Percentiles rank a stretch among this genome's conserved stretches.
These are phyloP conservation scores for Dinoponera quadriceps DNA, from an alignment of 1,140 invertebrate species.

Conservation along the genomic window DNA sequence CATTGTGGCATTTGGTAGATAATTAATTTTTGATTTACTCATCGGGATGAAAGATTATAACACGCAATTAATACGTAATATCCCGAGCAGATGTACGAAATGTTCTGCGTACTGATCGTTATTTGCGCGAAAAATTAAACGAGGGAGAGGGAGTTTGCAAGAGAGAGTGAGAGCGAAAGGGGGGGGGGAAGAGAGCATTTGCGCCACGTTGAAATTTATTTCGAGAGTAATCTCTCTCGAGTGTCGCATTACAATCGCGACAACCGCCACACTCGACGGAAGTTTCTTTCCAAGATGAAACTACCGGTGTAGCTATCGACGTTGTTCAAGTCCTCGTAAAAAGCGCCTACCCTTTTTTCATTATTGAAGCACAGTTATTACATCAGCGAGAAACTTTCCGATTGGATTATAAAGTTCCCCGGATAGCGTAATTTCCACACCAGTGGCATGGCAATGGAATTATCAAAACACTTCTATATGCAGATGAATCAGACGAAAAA, in stretches of 20 bases:
- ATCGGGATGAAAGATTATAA: conserved; percentile 35
- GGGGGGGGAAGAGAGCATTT: neutral
- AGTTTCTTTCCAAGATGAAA: conserved; percentile 31
- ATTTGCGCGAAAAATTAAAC: conserved; percentile 7
- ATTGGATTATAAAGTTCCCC: conserved; percentile 64
- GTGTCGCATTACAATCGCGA: conserved; percentile 32
- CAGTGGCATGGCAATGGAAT: conserved; percentile 38
- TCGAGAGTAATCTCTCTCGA: neutral
- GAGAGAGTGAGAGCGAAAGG: too few species aligned
- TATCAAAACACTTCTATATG: conserved; percentile 43
- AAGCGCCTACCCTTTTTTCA: conserved; percentile 29
- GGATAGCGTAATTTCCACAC: conserved; percentile 37
- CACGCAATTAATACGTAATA: conserved; percentile 31
- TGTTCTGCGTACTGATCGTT: neutral
- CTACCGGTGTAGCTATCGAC: conserved; percentile 28
- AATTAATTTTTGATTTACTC: conserved; percentile 49
- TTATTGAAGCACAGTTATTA: conserved; percentile 55
- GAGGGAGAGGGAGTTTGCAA: neutral
- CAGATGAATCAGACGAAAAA: conserved; percentile 19
- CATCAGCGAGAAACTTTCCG: conserved; percentile 60
- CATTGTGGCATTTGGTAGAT: conserved; percentile 31
- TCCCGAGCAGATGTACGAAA: neutral
- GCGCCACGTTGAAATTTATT: conserved; percentile 21
- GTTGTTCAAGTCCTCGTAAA: conserved; percentile 36
- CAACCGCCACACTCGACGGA: neutral